phyloP scores from a whole-genome alignment of 1,140 invertebrate genomes.

The Oreohelix idahoensis region DNA sequence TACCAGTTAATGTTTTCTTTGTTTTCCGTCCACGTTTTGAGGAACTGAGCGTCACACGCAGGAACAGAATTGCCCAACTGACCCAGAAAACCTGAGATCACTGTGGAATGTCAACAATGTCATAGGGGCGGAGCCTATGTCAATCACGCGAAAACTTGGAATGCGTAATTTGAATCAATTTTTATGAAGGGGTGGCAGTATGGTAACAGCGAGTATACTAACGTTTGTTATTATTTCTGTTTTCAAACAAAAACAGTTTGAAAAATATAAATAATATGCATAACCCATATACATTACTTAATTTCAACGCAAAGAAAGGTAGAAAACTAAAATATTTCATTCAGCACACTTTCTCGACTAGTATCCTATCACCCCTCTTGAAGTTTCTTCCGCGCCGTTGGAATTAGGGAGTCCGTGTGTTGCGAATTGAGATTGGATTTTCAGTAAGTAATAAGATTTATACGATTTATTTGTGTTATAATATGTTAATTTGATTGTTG shows the following conservation, averaged over 20 bases:
- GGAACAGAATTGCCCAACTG: background rate
- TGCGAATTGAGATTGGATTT: conserved; percentile 9
- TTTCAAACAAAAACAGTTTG: background rate
- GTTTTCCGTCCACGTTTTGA: background rate
- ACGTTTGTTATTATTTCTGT: background rate
- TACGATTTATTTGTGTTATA: conserved; percentile 2
- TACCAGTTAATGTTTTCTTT: background rate
- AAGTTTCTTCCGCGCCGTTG: conserved; percentile 28
- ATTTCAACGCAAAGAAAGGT: background rate
- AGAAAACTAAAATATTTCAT: background rate
- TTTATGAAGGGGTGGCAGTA: conserved; percentile 29
- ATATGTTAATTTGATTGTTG: background rate
- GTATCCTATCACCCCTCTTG: conserved; percentile 24
- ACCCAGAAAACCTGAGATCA: conserved; percentile 45
- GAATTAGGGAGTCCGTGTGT: conserved; percentile 36
- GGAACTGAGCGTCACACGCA: background rate
- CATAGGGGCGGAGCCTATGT: conserved; percentile 62
- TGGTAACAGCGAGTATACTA: background rate
- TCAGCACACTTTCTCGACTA: background rate
- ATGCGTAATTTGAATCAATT: conserved; percentile 43
- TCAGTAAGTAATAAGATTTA: conserved; percentile 35
- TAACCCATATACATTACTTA: background rate
- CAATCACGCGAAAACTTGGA: conserved; percentile 64
- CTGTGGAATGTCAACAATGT: conserved; percentile 69
- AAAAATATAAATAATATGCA: background rate